phyloP scores from a whole-genome alignment of 2,797 vertebrate species.

The Rhyacichthys aspro region DNA sequence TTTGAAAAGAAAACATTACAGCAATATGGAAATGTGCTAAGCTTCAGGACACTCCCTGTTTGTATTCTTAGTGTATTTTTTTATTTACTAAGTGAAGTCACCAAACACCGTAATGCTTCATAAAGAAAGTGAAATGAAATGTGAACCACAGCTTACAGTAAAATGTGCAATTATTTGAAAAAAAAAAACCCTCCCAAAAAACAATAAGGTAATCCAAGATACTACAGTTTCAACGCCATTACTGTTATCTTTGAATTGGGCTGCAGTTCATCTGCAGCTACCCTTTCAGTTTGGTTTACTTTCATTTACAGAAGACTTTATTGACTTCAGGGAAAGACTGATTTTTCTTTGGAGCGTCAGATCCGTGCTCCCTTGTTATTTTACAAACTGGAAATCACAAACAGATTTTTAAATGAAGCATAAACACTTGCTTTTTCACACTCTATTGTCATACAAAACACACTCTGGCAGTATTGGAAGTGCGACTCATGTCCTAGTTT shows the following conservation, averaged over 20 bases:
- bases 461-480: constrained; percentile 77
- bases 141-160: constrained; percentile 75
- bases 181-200: too few relatives aligned
- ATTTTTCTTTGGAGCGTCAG: constrained; percentile 18
- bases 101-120: constrained; percentile 80
- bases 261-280: constrained; percentile 79
- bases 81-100: constrained; percentile 80
- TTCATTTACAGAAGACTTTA: constrained; percentile 75
- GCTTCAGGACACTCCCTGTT: constrained; percentile 75
- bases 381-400: constrained; percentile 69
- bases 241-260: constrained; percentile 74
- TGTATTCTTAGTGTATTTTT: constrained; percentile 61
- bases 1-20: constrained; percentile 79
- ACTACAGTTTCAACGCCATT: constrained; percentile 79
- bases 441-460: constrained; percentile 66
- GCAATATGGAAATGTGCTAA: constrained; percentile 84
- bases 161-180: constrained; percentile 76
- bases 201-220: constrained; percentile 73
- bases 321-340: constrained; percentile 56
- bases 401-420: constrained; percentile 43
- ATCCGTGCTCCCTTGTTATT: constrained; percentile 61
- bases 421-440: constrained; percentile 60
- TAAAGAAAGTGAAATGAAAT: constrained; percentile 71
- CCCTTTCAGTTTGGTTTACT: constrained; percentile 71
- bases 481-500: constrained; percentile 67